phyloP scores from a whole-genome alignment of 2,888 invertebrate genomes.

The Tupiocoris notatus region DNA sequence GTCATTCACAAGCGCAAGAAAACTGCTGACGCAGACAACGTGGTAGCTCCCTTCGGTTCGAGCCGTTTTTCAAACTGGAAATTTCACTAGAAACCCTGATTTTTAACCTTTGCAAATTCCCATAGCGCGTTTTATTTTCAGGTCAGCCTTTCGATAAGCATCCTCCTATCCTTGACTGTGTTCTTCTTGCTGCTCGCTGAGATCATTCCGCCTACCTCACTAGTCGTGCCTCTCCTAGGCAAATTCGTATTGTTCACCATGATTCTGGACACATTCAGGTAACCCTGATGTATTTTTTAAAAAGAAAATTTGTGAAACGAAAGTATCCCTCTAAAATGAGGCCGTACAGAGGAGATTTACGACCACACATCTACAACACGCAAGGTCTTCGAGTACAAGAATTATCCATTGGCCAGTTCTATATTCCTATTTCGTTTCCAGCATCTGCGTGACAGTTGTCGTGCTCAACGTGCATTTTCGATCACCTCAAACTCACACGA shows the following conservation, averaged over 20 bases:
- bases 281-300: slow-evolving; percentile 52
- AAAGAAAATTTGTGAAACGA: too few species aligned
- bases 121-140: slow-evolving; percentile 48
- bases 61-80: too few species aligned
- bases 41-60: too few species aligned
- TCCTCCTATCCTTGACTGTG: slow-evolving; percentile 91
- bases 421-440: slow-evolving; percentile 54
- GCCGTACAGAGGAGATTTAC: too few species aligned
- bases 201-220: slow-evolving; percentile 86
- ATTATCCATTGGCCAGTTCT: too few species aligned
- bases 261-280: slow-evolving; percentile 94
- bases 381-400: too few species aligned
- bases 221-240: slow-evolving; percentile 88
- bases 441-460: slow-evolving; percentile 92
- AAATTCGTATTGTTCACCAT: slow-evolving; percentile 95
- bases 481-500: slow-evolving; percentile 94
- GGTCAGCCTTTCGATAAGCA: slow-evolving; percentile 95
- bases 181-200: slow-evolving; percentile 90
- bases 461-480: slow-evolving; percentile 97
- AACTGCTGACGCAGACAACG: too few species aligned
- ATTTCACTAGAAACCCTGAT: too few species aligned
- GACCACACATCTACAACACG: too few species aligned
- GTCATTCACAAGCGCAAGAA: too few species aligned
- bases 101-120: too few species aligned
- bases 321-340: too few species aligned